Evolutionary conservation across 2,113 vertebrate genomes (phyloP).

Genomic region (Mandrillus leucophaeus): DNA sequence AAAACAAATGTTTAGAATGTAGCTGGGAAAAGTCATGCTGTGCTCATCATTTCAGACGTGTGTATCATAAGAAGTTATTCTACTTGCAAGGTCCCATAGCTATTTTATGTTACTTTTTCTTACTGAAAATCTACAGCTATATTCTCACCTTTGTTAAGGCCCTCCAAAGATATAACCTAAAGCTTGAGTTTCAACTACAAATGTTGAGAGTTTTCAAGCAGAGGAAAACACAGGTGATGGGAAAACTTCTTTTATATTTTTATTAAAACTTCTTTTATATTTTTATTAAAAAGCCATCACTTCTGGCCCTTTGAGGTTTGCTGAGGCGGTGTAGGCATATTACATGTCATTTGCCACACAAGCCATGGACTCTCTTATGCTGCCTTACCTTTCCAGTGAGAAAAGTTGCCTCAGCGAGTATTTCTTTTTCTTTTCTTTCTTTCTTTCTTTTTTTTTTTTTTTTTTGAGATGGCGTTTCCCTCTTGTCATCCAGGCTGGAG

Average conservation of each 20-base stretch:
- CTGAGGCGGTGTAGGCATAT: background rate
- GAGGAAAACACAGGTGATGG: background rate
- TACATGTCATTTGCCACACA: background rate
- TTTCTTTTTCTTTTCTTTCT: no score
- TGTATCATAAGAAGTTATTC: background rate
- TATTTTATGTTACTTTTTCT: background rate
- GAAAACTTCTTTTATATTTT: background rate
- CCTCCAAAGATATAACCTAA: background rate
- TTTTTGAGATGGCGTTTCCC: no score
- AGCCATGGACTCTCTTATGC: background rate
- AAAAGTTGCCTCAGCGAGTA: background rate
- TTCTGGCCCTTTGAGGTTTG: background rate
- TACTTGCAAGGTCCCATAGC: background rate
- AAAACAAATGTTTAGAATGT: constrained; percentile 6
- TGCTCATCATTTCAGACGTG: constrained; percentile 17
- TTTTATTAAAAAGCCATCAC: background rate
- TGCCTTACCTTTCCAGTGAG: background rate
- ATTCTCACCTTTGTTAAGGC: constrained; percentile 2
- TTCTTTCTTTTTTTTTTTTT: no score
- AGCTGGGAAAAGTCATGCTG: constrained; percentile 20
- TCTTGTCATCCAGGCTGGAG: no score
- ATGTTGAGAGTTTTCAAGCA: background rate
- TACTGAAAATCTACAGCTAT: background rate
- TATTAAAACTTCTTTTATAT: background rate
- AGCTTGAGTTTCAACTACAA: background rate